Evolutionary conservation across 2,888 invertebrate species (phyloP).

Genomic region (Cistogaster globosa): DNA sequence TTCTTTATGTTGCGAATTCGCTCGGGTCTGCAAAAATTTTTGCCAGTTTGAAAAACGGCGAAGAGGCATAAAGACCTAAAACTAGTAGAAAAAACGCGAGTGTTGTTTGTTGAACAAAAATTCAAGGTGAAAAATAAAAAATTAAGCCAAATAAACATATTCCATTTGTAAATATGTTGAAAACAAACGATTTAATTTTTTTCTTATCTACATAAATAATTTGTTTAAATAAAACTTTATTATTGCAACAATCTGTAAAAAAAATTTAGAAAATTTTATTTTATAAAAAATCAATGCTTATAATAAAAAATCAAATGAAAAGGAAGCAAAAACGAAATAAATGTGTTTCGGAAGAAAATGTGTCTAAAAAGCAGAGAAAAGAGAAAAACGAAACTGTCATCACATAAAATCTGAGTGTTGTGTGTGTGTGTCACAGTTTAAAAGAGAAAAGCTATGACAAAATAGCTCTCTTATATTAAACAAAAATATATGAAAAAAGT

Average conservation of each 20-base stretch:
- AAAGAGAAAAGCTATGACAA: neutral
- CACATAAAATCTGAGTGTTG: constrained; percentile 30
- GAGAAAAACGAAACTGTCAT: constrained; percentile 45
- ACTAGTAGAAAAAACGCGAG: constrained; percentile 67
- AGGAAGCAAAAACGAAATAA: constrained; percentile 52
- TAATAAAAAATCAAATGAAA: constrained; percentile 50
- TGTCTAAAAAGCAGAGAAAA: constrained; percentile 39
- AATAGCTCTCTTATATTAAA: neutral
- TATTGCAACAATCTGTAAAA: constrained; percentile 30
- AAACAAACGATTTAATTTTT: neutral
- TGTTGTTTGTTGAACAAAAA: constrained; percentile 70
- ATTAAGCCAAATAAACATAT: constrained; percentile 25
- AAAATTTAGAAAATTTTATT: constrained; percentile 15
- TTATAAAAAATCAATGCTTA: constrained; percentile 67
- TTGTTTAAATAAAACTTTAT: no score
- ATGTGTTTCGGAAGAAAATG: constrained; percentile 69
- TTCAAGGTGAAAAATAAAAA: constrained; percentile 72
- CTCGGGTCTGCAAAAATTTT: constrained; percentile 70
- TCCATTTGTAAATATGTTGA: neutral
- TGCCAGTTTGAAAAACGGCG: constrained; percentile 72
- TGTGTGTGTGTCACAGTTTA: constrained; percentile 5
- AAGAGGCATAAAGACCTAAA: constrained; percentile 70
- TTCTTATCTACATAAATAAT: neutral
- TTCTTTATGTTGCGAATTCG: constrained; percentile 69
- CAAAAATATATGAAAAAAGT: constrained; percentile 13